Evolutionary conservation across 2,113 vertebrate species (phyloP).

Genomic region (Motacilla alba): DNA sequence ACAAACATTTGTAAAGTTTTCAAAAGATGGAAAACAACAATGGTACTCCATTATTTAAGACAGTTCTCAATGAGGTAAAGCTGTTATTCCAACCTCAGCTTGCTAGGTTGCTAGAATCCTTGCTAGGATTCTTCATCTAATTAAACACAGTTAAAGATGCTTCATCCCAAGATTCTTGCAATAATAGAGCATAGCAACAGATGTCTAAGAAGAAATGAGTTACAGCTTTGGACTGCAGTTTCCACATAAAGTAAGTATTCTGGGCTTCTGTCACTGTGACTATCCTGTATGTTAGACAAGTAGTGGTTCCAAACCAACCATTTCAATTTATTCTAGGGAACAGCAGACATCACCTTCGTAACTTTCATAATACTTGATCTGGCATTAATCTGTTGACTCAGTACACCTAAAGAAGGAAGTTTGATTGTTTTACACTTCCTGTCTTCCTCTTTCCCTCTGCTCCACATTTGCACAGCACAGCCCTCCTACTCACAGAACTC

Average conservation of each 20-base stretch:
- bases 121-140: neutral
- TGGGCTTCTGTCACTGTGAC: neutral
- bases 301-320: neutral
- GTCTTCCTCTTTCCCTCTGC: neutral
- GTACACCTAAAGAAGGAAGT: neutral
- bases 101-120: neutral
- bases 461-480: neutral
- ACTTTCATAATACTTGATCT: neutral
- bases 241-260: neutral
- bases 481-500: neutral
- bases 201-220: neutral
- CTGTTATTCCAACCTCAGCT: neutral
- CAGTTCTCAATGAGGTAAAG: neutral
- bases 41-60: neutral
- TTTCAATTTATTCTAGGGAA: neutral
- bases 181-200: neutral
- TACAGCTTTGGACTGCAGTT: neutral
- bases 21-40: neutral
- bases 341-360: neutral
- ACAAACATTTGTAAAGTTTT: neutral
- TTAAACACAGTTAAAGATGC: neutral
- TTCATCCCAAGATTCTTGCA: neutral
- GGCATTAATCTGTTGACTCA: neutral
- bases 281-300: neutral
- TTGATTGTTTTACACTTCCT: neutral